Conservation (phyloP, 2,888 invertebrate species). For the Erynnis tages region DNA sequence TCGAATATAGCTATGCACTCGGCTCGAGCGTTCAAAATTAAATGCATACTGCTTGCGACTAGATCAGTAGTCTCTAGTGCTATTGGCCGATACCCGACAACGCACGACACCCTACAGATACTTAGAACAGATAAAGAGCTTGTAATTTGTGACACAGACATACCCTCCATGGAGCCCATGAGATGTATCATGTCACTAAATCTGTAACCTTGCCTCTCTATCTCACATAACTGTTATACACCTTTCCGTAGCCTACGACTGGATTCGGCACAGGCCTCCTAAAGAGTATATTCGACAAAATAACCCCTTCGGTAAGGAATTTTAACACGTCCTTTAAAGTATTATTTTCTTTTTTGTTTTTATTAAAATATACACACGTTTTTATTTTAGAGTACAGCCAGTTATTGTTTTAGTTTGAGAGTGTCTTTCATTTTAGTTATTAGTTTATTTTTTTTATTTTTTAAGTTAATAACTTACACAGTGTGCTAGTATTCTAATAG, state of each 20-base stretch:
- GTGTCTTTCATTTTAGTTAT: slow-evolving; percentile 61
- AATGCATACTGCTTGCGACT: slow-evolving; percentile 80
- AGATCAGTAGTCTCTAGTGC: slow-evolving; percentile 79
- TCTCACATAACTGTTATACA: slow-evolving; percentile 81
- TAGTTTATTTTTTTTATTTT: slow-evolving; percentile 57
- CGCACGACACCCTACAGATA: slow-evolving; percentile 77
- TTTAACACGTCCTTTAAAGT: slow-evolving; percentile 78
- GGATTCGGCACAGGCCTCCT: slow-evolving; percentile 83
- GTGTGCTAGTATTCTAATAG: slow-evolving; percentile 75
- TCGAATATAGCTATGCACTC: slow-evolving; percentile 76
- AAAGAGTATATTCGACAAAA: slow-evolving; percentile 83
- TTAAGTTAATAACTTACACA: slow-evolving; percentile 59
- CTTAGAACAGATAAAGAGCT: slow-evolving; percentile 77
- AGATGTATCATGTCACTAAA: slow-evolving; percentile 66
- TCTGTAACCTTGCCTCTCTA: slow-evolving; percentile 69
- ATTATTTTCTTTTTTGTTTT: slow-evolving; percentile 54
- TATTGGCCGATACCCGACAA: slow-evolving; percentile 79
- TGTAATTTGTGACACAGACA: slow-evolving; percentile 82
- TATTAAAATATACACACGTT: slow-evolving; percentile 57
- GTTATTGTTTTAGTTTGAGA: slow-evolving; percentile 56
- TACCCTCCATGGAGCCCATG: slow-evolving; percentile 64
- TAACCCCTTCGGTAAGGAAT: slow-evolving; percentile 83
- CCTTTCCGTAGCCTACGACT: slow-evolving; percentile 80
- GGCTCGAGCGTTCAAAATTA: slow-evolving; percentile 77
- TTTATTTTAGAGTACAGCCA: slow-evolving; percentile 62